phyloP scores from a whole-genome alignment of 2,888 invertebrate species.

The Orthosia incerta region DNA sequence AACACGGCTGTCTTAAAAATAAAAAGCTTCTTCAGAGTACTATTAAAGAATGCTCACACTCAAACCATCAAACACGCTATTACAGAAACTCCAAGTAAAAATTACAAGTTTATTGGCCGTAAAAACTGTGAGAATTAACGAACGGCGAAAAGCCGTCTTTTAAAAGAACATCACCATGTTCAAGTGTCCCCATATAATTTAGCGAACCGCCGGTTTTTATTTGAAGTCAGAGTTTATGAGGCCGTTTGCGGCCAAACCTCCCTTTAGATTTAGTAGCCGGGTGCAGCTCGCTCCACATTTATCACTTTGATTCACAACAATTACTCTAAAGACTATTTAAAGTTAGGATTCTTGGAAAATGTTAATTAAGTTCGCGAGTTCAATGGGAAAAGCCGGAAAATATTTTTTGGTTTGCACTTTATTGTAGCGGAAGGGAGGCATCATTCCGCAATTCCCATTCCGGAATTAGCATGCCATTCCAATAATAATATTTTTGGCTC shows the following conservation, averaged over 20 bases:
- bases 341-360: conserved; percentile 72
- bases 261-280: conserved; percentile 77
- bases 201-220: conserved; percentile 79
- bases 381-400: conserved; percentile 24
- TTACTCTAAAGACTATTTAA: conserved; percentile 74
- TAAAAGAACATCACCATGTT: conserved; percentile 69
- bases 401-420: conserved; percentile 48
- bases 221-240: conserved; percentile 79
- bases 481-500: conserved; percentile 22
- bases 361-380: conserved; percentile 79
- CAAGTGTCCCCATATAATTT: conserved; percentile 77
- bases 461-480: conserved; percentile 38
- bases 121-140: conserved; percentile 68
- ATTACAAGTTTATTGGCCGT: conserved; percentile 67
- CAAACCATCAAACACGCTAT: conserved; percentile 56
- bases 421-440: conserved; percentile 8
- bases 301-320: conserved; percentile 79
- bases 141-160: conserved; percentile 61
- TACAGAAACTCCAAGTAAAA: conserved; percentile 57
- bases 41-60: conserved; percentile 48
- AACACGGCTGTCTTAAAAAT: conserved; percentile 29
- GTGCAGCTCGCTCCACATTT: conserved; percentile 64
- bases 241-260: conserved; percentile 75
- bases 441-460: conserved; percentile 36
- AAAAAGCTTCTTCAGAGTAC: conserved; percentile 39